phyloP scores from a whole-genome alignment of 2,113 vertebrate genomes.

The Antigone vipio region DNA sequence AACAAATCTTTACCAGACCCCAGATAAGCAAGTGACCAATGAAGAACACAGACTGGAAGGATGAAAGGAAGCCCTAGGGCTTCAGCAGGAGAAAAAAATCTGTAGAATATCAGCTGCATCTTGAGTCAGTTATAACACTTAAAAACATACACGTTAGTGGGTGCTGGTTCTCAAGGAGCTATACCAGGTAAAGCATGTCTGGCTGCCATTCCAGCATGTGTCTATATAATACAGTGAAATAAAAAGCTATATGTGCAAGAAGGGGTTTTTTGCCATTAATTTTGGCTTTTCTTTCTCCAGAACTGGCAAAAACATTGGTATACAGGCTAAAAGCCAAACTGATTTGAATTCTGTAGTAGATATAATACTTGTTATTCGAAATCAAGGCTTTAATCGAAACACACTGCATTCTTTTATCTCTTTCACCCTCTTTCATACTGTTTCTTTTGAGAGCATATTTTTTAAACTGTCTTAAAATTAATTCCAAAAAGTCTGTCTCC shows the following conservation, averaged over 20 bases:
- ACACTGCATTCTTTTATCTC: not conserved
- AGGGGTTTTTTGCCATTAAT: fast-evolving
- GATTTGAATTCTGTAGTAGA: not conserved
- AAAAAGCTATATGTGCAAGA: not conserved
- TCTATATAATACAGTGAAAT: not conserved
- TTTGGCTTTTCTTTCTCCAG: not conserved
- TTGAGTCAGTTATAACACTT: not conserved
- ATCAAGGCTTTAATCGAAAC: not conserved
- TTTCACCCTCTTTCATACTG: not conserved
- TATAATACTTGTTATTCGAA: not conserved
- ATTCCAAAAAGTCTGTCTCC: not conserved
- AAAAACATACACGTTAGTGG: not conserved
- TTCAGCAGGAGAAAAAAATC: not conserved
- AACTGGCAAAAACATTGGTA: not conserved
- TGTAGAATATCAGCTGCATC: not conserved
- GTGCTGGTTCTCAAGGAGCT: not conserved
- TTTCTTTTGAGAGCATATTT: not conserved
- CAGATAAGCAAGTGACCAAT: not conserved
- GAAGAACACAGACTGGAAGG: not conserved
- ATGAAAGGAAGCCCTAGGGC: not conserved
- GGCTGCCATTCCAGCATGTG: not conserved
- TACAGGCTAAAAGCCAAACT: not conserved
- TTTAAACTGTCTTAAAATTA: not conserved
- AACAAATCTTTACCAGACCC: not conserved
- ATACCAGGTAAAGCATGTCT: not conserved